phyloP scores from a whole-genome alignment of 2,888 invertebrate genomes.

The Torymus tubicola region DNA sequence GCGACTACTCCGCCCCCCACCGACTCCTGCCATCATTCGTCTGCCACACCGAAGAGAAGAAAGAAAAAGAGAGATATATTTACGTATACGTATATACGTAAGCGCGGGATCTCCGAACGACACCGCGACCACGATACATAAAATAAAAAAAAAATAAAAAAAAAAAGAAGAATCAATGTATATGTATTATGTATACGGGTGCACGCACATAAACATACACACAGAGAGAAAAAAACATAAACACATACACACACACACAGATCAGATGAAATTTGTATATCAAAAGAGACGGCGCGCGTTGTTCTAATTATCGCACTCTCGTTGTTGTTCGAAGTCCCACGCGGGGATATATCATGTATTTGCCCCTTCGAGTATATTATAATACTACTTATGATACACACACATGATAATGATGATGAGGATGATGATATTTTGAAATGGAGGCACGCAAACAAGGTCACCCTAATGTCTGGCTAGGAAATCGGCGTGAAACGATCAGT shows the following conservation, averaged over 20 bases:
- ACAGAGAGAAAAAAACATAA: not conserved
- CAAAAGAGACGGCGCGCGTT: no score
- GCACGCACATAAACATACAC: constrained; percentile 10
- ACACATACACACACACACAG: no score
- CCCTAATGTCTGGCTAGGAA: constrained; percentile 43
- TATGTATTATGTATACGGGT: not conserved
- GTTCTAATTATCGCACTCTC: not conserved
- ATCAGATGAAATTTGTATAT: no score
- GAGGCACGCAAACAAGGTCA: constrained; percentile 34
- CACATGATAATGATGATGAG: no score
- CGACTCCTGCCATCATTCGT: constrained; percentile 51
- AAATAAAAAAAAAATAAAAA: no score
- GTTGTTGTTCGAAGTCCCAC: constrained; percentile 46
- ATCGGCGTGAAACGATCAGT: not conserved
- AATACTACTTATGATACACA: no score
- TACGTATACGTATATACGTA: constrained; percentile 13
- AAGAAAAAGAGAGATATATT: no score
- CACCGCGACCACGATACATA: constrained; percentile 28
- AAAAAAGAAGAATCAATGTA: no score
- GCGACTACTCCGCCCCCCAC: not conserved
- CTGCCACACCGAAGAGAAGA: constrained; percentile 46
- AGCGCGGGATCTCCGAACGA: constrained; percentile 43
- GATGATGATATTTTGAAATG: constrained; percentile 33
- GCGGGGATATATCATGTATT: no score
- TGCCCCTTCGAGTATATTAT: no score